Conservation (phyloP, 2,888 invertebrate genomes). For the Philopedon plagiatum region DNA sequence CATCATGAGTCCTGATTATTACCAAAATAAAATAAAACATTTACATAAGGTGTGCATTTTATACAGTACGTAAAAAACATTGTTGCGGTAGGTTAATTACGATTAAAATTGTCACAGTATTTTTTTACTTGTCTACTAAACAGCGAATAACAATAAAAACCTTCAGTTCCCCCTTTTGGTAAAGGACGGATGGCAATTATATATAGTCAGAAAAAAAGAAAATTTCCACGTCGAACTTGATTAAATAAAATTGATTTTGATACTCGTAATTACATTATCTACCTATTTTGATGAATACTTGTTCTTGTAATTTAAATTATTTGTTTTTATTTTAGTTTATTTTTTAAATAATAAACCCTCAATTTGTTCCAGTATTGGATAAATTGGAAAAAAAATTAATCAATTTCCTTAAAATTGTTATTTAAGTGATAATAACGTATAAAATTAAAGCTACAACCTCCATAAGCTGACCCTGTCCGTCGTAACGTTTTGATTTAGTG, state of each 20-base stretch:
- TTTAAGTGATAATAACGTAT: slow-evolving; percentile 40
- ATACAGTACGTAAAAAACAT: too few species aligned
- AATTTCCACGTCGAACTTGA: slow-evolving; percentile 32
- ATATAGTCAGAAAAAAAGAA: slow-evolving; percentile 34
- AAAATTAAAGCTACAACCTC: slow-evolving; percentile 44
- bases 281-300: background rate
- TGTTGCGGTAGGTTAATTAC: slow-evolving; percentile 42
- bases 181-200: slow-evolving; percentile 45
- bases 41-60: too few species aligned
- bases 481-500: slow-evolving; percentile 35
- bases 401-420: slow-evolving; percentile 44
- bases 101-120: slow-evolving; percentile 28
- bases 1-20: too few species aligned
- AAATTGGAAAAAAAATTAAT: slow-evolving; percentile 42
- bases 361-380: slow-evolving; percentile 44
- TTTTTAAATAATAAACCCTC: slow-evolving; percentile 22
- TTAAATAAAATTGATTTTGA: slow-evolving; percentile 30
- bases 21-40: too few species aligned
- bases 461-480: slow-evolving; percentile 42
- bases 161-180: slow-evolving; percentile 38
- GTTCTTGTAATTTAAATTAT: slow-evolving; percentile 8
- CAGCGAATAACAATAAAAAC: slow-evolving; percentile 35
- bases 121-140: slow-evolving; percentile 16
- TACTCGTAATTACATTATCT: background rate
- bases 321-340: slow-evolving; percentile 34